Evolutionary conservation across 2,113 vertebrate species (phyloP).

Genomic region (Synodontis membranacea): DNA sequence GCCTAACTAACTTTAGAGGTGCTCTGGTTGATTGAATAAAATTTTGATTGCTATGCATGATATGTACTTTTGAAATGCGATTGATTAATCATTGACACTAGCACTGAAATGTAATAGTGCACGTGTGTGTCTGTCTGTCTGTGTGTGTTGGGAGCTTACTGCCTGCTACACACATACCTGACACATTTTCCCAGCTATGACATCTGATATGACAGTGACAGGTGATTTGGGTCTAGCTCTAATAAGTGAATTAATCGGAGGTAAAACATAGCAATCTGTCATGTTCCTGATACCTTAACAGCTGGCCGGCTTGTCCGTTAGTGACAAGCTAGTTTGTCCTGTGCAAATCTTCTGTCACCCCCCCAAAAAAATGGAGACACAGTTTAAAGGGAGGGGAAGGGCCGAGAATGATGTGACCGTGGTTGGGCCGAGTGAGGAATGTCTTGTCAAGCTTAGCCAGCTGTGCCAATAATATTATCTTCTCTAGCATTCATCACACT

Average conservation of each 20-base stretch:
- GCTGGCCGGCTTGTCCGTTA: constrained; percentile 86
- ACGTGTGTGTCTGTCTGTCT: constrained; percentile 17
- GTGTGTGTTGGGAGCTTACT: constrained; percentile 14
- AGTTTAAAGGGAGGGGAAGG: constrained; percentile 69
- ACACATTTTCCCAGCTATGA: constrained; percentile 78
- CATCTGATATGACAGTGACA: constrained; percentile 85
- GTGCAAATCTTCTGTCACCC: constrained; percentile 85
- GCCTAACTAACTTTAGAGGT: not conserved
- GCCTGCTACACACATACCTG: constrained; percentile 53
- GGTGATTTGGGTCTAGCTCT: constrained; percentile 82
- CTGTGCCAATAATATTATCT: constrained; percentile 83
- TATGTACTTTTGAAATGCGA: not conserved
- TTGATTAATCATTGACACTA: constrained; percentile 30
- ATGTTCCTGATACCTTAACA: constrained; percentile 85
- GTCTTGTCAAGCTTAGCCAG: constrained; percentile 80
- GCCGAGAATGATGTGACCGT: constrained; percentile 79
- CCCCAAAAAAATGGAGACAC: constrained; percentile 67
- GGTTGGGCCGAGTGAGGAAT: constrained; percentile 79
- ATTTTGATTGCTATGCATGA: not conserved
- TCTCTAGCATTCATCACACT: constrained; percentile 82
- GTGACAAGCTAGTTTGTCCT: constrained; percentile 86
- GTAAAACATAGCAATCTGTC: constrained; percentile 89
- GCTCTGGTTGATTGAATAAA: not conserved
- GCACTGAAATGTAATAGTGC: constrained; percentile 33
- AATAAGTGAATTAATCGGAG: constrained; percentile 88